These are phyloP conservation scores for Rhorus exstirpatorius DNA, from an alignment of 2,888 invertebrate genomes.

Conservation along the genomic window DNA sequence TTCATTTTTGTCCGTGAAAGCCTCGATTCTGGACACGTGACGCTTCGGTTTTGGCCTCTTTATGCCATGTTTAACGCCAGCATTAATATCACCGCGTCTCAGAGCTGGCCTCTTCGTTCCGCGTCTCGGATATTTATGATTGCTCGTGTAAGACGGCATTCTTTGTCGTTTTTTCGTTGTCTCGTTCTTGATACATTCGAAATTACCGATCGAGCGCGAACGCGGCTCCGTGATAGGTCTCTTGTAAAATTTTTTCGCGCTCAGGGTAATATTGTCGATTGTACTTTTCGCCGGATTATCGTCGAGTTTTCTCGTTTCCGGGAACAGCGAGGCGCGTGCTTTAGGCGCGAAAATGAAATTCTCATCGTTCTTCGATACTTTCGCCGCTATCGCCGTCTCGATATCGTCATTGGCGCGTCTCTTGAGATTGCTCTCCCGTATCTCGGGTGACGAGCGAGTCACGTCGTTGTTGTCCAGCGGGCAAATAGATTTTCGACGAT, in stretches of 20 bases:
- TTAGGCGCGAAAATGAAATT: slow-evolving; percentile 71
- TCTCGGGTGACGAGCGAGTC: slow-evolving; percentile 77
- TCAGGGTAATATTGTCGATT: slow-evolving; percentile 74
- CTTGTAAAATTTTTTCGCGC: slow-evolving; percentile 81
- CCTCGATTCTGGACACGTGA: slow-evolving; percentile 66
- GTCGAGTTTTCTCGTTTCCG: slow-evolving; percentile 70
- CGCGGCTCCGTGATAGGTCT: slow-evolving; percentile 53
- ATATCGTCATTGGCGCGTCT: slow-evolving; percentile 74
- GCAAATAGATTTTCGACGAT: slow-evolving; percentile 79
- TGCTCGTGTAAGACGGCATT: slow-evolving; percentile 47
- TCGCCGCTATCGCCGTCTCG: slow-evolving; percentile 61
- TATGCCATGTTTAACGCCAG: slow-evolving; percentile 89
- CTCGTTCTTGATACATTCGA: slow-evolving; percentile 40
- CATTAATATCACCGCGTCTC: slow-evolving; percentile 89
- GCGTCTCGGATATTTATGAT: slow-evolving; percentile 59
- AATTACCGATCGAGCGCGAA: slow-evolving; percentile 53
- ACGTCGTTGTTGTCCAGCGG: slow-evolving; percentile 70
- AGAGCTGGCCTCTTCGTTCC: slow-evolving; percentile 81
- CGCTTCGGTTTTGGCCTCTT: slow-evolving; percentile 88
- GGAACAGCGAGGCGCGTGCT: slow-evolving; percentile 82
- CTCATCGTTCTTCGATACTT: slow-evolving; percentile 77
- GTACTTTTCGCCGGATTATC: slow-evolving; percentile 31
- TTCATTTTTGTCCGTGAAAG: slow-evolving; percentile 46
- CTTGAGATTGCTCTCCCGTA: slow-evolving; percentile 74
- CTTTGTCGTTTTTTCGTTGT: slow-evolving; percentile 67